Evolutionary conservation across 2,888 invertebrate genomes (phyloP).

Genomic region (Drosophila histrio): DNA sequence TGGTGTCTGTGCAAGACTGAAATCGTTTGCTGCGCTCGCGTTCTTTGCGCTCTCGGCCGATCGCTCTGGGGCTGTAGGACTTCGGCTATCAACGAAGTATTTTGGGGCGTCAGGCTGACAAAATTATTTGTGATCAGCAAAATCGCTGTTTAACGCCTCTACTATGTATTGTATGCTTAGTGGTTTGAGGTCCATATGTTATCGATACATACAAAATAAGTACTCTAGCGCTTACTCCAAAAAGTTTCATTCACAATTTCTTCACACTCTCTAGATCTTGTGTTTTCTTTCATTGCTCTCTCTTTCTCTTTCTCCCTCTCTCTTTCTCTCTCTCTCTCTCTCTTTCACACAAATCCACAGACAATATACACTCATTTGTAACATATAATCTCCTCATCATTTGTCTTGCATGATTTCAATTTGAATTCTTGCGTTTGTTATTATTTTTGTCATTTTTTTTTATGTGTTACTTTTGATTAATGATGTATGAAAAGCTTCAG

Average conservation of each 20-base stretch:
- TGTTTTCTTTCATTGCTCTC: slow-evolving; percentile 2
- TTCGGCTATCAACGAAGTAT: no score
- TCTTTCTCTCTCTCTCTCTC: slow-evolving; percentile 2
- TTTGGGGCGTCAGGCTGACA: no score
- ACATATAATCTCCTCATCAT: slow-evolving; percentile 24
- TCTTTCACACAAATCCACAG: slow-evolving; percentile 7
- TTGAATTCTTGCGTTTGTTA: slow-evolving; percentile 3
- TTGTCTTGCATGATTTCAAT: slow-evolving; percentile 31
- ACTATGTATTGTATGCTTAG: no score
- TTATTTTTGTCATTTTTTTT: background rate
- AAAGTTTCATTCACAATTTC: background rate
- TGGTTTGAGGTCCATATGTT: background rate
- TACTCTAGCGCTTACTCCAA: background rate
- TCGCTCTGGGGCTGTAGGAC: no score
- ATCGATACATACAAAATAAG: background rate
- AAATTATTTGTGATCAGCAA: no score
- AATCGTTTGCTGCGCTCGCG: no score
- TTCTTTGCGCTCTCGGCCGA: no score
- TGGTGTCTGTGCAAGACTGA: no score
- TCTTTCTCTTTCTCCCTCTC: slow-evolving; percentile 8
- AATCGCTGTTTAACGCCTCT: no score
- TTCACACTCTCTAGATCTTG: slow-evolving; percentile 9
- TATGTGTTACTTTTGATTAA: slow-evolving; percentile 5
- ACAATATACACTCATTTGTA: slow-evolving; percentile 22
- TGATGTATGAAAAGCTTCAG: slow-evolving; percentile 2